Conservation (phyloP, 2,888 invertebrate species). For the Drosophila neutralis region DNA sequence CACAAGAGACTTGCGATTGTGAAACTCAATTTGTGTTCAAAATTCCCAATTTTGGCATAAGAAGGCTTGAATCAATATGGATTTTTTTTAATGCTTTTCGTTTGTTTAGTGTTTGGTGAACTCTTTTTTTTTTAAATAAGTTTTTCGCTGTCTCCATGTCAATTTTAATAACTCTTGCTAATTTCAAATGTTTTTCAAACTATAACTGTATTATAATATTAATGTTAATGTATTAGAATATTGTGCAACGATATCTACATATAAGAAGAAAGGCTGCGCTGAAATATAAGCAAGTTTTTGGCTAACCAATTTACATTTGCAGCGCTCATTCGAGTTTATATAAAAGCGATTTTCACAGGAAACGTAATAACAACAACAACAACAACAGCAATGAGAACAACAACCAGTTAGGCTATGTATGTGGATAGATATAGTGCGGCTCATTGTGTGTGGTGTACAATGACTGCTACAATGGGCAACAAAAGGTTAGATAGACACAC, state of each 20-base stretch:
- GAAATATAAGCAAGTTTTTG: constrained; percentile 29
- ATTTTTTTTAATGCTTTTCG: not conserved
- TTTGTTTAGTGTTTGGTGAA: not conserved
- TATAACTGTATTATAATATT: not conserved
- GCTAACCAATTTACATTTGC: constrained; percentile 46
- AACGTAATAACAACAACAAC: constrained; percentile 37
- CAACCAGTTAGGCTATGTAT: constrained; percentile 11
- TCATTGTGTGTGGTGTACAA: constrained; percentile 67
- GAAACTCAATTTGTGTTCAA: not conserved
- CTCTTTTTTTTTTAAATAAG: not conserved
- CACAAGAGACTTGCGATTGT: too few species aligned
- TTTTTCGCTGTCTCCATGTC: not conserved
- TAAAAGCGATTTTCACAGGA: constrained; percentile 68
- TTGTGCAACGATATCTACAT: not conserved
- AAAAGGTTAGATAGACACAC: constrained; percentile 72
- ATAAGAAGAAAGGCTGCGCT: not conserved
- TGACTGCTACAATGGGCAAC: constrained; percentile 71
- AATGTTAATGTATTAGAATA: not conserved
- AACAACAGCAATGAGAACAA: constrained; percentile 27
- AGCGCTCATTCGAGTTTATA: constrained; percentile 67
- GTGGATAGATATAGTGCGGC: constrained; percentile 45
- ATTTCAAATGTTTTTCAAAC: not conserved
- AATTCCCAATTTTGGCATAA: not conserved
- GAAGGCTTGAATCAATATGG: not conserved
- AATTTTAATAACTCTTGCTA: not conserved